Conservation (phyloP, 2,113 vertebrate genomes). For the Probosciger aterrimus region DNA sequence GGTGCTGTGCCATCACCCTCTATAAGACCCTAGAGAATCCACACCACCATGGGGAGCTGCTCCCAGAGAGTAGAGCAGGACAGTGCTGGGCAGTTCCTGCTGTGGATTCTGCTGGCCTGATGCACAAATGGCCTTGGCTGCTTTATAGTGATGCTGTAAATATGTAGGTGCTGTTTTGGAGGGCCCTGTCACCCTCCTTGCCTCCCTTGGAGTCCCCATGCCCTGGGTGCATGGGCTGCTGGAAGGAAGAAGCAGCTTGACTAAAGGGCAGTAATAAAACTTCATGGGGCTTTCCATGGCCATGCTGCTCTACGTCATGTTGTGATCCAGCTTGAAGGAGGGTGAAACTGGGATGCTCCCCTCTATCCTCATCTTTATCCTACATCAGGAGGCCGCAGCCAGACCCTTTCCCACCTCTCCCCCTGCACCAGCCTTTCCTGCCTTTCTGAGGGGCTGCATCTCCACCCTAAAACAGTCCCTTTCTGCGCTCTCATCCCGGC, state of each 20-base stretch:
- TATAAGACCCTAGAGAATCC: not conserved
- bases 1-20: not conserved
- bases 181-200: not conserved
- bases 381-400: not conserved
- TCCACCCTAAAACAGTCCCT: not conserved
- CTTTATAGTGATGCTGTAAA: not conserved
- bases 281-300: not conserved
- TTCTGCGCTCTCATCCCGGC: not conserved
- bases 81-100: not conserved
- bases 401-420: not conserved
- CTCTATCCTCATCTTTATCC: not conserved
- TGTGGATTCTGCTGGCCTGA: not conserved
- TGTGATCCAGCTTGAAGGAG: not conserved
- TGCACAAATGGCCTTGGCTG: not conserved
- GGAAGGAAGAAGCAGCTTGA: not conserved
- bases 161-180: not conserved
- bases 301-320: fast-evolving
- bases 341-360: too few species aligned
- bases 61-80: not conserved
- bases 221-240: not conserved
- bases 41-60: fast-evolving
- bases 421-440: not conserved
- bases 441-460: not conserved
- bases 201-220: not conserved
- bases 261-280: not conserved